Percentiles rank a stretch among this genome's conserved stretches.
These are phyloP conservation scores for Flabesymbios commensalis DNA, from an alignment of 2,888 invertebrate genomes.

Conservation along the genomic window DNA sequence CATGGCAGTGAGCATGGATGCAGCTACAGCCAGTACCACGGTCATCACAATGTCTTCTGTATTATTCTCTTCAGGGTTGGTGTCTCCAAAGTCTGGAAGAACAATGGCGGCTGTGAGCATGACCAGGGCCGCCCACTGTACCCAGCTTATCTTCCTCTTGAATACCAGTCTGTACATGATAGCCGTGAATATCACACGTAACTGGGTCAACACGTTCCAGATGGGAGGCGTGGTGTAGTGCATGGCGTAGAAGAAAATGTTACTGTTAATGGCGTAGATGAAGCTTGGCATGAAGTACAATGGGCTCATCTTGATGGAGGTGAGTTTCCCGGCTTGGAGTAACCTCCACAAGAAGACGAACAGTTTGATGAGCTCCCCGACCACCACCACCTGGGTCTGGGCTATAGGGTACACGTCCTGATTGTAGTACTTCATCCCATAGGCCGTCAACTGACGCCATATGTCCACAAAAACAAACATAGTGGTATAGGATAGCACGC, in stretches of 20 bases:
- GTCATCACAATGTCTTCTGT: conserved; percentile 12
- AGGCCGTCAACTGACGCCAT: conserved; percentile 17
- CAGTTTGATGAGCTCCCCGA: conserved; percentile 4
- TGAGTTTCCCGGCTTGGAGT: too few species aligned
- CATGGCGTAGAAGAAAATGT: conserved; percentile 23
- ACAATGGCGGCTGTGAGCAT: conserved; percentile 13
- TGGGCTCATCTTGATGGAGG: too few species aligned
- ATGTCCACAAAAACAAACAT: conserved; percentile 19
- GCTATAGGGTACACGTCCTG: conserved; percentile 21
- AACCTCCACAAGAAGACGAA: conserved; percentile 11
- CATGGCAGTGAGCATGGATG: conserved; percentile 21
- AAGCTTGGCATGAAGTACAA: too few species aligned
- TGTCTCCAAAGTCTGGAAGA: conserved; percentile 15
- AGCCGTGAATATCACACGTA: conserved; percentile 19
- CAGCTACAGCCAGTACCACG: conserved; percentile 14
- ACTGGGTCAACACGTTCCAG: conserved; percentile 24
- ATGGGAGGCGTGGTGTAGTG: conserved; percentile 27
- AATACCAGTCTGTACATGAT: conserved; percentile 18
- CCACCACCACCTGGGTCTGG: conserved; percentile 17
- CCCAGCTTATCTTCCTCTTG: conserved; percentile 7
- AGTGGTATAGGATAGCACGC: conserved; percentile 5
- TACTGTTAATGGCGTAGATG: conserved; percentile 29
- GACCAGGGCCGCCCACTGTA: conserved; percentile 18
- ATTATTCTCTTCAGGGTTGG: background rate
- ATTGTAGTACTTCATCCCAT: conserved; percentile 29